Percentiles rank a stretch among this genome's conserved stretches.
phyloP scores from a whole-genome alignment of 2,113 vertebrate genomes.

The Muntiacus muntjak region DNA sequence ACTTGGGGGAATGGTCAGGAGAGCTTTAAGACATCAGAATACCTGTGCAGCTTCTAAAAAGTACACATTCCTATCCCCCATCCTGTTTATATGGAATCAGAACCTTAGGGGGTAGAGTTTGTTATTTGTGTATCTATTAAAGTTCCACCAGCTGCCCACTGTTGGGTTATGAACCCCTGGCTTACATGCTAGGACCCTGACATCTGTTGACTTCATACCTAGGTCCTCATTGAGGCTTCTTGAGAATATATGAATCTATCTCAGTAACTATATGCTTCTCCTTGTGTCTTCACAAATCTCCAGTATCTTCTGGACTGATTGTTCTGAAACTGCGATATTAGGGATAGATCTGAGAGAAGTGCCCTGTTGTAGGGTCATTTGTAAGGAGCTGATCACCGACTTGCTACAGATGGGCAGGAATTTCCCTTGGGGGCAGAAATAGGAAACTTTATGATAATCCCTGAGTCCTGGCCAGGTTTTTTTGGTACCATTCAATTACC shows the following conservation, averaged over 20 bases:
- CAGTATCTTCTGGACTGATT: not conserved
- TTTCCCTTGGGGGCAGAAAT: conserved; percentile 18
- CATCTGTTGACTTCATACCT: not conserved
- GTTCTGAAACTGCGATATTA: not conserved
- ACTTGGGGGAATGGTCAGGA: not conserved
- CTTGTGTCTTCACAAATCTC: not conserved
- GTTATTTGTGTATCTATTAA: not conserved
- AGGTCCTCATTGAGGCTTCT: not conserved
- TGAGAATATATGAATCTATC: not conserved
- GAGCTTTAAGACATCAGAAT: not conserved
- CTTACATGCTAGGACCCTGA: not conserved
- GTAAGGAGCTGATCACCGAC: not conserved
- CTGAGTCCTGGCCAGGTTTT: not conserved
- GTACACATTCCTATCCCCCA: not conserved
- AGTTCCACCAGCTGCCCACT: not conserved
- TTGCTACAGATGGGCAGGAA: conserved; percentile 21
- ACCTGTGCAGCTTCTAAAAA: not conserved
- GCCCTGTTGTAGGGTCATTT: not conserved
- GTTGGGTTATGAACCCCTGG: not conserved
- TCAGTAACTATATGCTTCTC: not conserved
- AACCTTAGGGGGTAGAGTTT: not conserved
- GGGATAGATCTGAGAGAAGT: not conserved
- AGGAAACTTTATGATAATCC: conserved; percentile 1
- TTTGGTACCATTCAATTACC: not conserved
- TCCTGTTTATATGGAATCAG: not conserved